phyloP scores from a whole-genome alignment of 2,888 invertebrate species.

The Branchipolynoe longqiensis region DNA sequence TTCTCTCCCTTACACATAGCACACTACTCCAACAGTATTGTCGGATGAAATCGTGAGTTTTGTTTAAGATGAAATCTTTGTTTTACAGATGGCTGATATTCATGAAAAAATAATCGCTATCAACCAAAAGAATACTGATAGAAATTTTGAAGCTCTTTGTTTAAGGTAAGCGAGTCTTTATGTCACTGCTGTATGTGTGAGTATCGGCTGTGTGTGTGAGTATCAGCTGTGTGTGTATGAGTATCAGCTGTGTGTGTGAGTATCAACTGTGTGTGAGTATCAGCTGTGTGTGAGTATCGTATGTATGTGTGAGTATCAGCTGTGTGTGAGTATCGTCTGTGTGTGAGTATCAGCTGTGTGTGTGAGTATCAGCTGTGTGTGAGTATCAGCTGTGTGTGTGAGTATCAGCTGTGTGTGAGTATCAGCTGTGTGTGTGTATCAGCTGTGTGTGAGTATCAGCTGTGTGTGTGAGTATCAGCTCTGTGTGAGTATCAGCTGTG shows the following conservation, averaged over 20 bases:
- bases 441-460: too few species aligned
- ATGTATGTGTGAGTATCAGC: neutral
- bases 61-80: too few species aligned
- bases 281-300: neutral
- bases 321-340: neutral
- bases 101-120: neutral
- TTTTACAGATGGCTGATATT: slow-evolving; percentile 11
- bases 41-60: neutral
- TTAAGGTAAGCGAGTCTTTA: neutral
- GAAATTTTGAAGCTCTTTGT: neutral
- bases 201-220: too few species aligned
- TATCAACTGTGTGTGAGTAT: neutral
- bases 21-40: neutral
- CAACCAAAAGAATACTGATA: neutral
- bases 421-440: too few species aligned
- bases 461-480: too few species aligned
- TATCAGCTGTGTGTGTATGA: too few species aligned
- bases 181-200: too few species aligned
- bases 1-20: neutral
- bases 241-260: neutral
- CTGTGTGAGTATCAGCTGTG: too few species aligned
- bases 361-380: too few species aligned
- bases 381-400: too few species aligned
- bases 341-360: neutral
- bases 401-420: too few species aligned